These are phyloP conservation scores for Ophion ventricosus DNA, from an alignment of 2,888 invertebrate species.

Conservation along the genomic window DNA sequence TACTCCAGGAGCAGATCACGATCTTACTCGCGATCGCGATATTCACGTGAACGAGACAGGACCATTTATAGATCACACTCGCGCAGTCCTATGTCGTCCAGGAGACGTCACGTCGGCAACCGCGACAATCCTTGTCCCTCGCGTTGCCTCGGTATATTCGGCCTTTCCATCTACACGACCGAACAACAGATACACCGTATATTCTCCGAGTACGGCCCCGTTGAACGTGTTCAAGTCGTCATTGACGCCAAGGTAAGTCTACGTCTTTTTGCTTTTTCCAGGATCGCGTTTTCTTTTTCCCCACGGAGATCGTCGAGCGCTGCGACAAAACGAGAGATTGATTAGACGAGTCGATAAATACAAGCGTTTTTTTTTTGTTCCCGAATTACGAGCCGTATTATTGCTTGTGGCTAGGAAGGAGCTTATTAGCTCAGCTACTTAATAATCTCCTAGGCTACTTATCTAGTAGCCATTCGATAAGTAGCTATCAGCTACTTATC, in stretches of 20 bases:
- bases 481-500: too few species aligned
- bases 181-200: slow-evolving; percentile 96
- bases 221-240: slow-evolving; percentile 96
- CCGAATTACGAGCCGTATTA: not conserved
- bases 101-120: slow-evolving; percentile 91
- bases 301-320: not conserved
- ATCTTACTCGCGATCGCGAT: slow-evolving; percentile 84
- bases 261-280: too few species aligned
- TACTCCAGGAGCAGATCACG: slow-evolving; percentile 88
- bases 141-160: slow-evolving; percentile 97
- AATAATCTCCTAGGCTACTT: too few species aligned
- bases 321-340: not conserved
- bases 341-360: not conserved
- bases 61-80: slow-evolving; percentile 88
- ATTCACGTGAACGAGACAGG: slow-evolving; percentile 86
- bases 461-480: too few species aligned
- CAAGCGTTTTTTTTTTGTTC: not conserved
- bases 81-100: slow-evolving; percentile 92
- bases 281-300: not conserved
- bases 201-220: slow-evolving; percentile 95
- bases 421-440: not conserved
- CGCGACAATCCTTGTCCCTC: slow-evolving; percentile 94
- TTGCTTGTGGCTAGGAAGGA: not conserved
- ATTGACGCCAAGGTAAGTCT: slow-evolving; percentile 94
- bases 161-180: slow-evolving; percentile 95